Conservation (phyloP, 2,888 invertebrate species). For the Notodonta dromedarius region DNA sequence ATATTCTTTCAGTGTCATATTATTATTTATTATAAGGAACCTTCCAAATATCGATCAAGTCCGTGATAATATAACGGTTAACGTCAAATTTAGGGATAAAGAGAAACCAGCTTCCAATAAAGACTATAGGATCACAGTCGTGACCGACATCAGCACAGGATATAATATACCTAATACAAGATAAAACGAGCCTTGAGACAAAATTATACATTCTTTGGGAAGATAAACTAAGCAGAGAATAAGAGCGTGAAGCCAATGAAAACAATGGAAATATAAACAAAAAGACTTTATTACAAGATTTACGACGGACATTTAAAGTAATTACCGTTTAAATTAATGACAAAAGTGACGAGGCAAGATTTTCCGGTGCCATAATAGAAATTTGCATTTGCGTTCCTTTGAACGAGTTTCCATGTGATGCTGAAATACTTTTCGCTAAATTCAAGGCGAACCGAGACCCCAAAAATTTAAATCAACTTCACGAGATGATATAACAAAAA, state of each 20-base stretch:
- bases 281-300: not conserved
- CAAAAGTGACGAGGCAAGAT: not conserved
- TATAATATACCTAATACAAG: not conserved
- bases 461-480: not conserved
- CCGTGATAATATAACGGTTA: too few species aligned
- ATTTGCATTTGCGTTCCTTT: not conserved
- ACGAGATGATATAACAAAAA: not conserved
- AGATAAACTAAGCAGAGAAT: not conserved
- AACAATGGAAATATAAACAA: conserved; percentile 3
- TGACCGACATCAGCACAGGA: not conserved
- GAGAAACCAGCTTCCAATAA: not conserved
- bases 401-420: not conserved
- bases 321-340: not conserved
- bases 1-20: too few species aligned
- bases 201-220: not conserved
- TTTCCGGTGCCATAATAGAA: conserved; percentile 1
- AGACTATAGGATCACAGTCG: not conserved
- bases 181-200: not conserved
- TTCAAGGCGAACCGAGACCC: not conserved
- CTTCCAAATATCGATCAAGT: too few species aligned
- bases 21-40: too few species aligned
- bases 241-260: not conserved
- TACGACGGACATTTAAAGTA: not conserved
- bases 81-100: not conserved
- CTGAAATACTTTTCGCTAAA: not conserved